These are phyloP conservation scores for Jaculus jaculus DNA, from an alignment of 2,113 vertebrate genomes.

Conservation along the genomic window DNA sequence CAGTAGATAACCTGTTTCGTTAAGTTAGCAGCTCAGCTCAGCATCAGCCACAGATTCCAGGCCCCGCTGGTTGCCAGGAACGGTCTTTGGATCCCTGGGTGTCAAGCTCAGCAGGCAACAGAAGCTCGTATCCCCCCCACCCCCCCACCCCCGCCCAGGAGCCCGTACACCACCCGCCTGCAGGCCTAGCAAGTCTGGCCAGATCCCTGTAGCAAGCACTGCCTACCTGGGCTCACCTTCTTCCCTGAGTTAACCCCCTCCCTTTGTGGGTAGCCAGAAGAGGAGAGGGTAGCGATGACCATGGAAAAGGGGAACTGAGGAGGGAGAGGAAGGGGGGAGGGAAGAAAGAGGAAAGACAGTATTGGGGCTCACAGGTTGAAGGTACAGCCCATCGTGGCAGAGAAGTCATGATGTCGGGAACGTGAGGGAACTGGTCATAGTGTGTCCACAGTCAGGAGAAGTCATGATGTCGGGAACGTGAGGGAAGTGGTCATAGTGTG, in stretches of 20 bases:
- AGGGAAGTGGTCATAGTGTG: not conserved
- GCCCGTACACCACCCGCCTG: not conserved
- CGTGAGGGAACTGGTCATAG: too few species aligned
- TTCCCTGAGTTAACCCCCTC: not conserved
- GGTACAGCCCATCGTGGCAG: not conserved
- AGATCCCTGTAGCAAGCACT: not conserved
- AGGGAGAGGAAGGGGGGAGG: fast-evolving
- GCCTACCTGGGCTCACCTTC: not conserved
- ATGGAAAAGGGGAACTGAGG: not conserved
- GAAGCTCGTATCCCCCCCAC: not conserved
- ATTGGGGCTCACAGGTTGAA: not conserved
- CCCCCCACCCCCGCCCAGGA: not conserved
- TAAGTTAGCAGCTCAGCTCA: not conserved
- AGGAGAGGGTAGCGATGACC: not conserved
- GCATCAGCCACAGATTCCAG: not conserved
- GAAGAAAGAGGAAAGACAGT: fast-evolving
- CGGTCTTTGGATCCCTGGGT: not conserved
- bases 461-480: not conserved
- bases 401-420: too few species aligned
- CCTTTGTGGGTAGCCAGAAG: not conserved
- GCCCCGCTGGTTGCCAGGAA: not conserved
- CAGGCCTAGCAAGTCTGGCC: not conserved
- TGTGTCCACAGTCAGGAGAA: too few species aligned
- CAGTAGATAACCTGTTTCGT: constrained; percentile 54
- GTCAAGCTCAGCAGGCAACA: not conserved